Evolutionary conservation across 2,113 vertebrate genomes (phyloP).

Genomic region (Ginglymostoma cirratum): DNA sequence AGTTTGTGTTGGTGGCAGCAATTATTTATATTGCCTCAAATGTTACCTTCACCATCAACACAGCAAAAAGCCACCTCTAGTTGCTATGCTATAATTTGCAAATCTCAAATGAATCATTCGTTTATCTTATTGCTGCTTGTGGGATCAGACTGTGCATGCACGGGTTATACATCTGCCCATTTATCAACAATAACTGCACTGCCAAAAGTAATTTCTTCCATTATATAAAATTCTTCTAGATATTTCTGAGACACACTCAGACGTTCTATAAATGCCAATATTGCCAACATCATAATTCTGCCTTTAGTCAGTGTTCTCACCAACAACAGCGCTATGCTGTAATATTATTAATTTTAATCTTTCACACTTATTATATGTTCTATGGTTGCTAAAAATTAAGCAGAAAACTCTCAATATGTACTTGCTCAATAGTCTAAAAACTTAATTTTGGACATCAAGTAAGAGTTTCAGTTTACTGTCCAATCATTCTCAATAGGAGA

Average conservation of each 20-base stretch:
- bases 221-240: neutral
- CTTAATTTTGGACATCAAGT: neutral
- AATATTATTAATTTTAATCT: neutral
- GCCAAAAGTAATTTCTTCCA: neutral
- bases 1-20: neutral
- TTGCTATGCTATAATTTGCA: too few species aligned
- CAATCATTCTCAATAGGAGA: neutral
- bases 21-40: neutral
- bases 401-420: neutral
- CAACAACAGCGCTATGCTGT: neutral
- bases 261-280: neutral
- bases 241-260: neutral
- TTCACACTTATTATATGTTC: neutral
- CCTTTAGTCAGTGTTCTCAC: neutral
- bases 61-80: neutral
- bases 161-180: neutral
- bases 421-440: neutral
- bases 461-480: neutral
- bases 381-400: neutral
- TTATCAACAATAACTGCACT: neutral
- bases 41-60: neutral
- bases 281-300: neutral
- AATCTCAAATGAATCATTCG: neutral
- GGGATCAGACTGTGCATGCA: neutral
- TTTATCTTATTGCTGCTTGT: neutral